A percentile compares a stretch with the other conserved stretches of the same genome.
phyloP scores from a whole-genome alignment of 2,888 invertebrate genomes.

The Apoderus coryli region DNA sequence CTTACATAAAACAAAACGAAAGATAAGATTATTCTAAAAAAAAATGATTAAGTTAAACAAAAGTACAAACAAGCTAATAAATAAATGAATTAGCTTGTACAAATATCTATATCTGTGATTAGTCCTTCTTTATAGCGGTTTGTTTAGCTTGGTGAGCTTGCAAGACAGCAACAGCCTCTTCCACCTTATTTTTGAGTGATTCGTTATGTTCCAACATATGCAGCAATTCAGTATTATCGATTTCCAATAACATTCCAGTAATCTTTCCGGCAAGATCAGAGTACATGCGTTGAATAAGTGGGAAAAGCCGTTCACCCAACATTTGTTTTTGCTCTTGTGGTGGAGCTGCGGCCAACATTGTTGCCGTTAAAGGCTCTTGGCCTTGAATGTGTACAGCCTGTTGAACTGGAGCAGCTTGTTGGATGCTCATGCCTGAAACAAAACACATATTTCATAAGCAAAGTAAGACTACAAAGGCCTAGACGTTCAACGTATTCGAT shows the following conservation, averaged over 20 bases:
- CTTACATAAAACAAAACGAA: too few species aligned
- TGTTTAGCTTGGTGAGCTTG: conserved; percentile 95
- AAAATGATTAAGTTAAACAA: too few species aligned
- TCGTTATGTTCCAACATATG: conserved; percentile 97
- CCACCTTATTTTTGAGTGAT: conserved; percentile 91
- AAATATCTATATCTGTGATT: too few species aligned
- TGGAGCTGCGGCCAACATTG: conserved; percentile 89
- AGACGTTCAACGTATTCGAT: too few species aligned
- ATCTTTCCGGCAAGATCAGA: conserved; percentile 91
- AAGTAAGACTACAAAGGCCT: too few species aligned
- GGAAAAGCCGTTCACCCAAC: conserved; percentile 96
- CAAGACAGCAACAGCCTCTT: conserved; percentile 95
- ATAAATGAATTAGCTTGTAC: too few species aligned
- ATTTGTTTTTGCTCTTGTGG: conserved; percentile 98
- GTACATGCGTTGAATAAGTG: conserved; percentile 90
- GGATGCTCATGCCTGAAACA: conserved; percentile 28
- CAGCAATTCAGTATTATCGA: conserved; percentile 93
- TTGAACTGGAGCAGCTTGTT: conserved; percentile 47
- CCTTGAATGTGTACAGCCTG: conserved; percentile 84
- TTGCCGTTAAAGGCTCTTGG: conserved; percentile 93
- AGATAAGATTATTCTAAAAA: too few species aligned
- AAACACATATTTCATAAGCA: too few species aligned
- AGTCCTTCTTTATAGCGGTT: conserved; percentile 49
- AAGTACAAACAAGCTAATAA: too few species aligned
- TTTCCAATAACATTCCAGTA: conserved; percentile 97